phyloP scores from a whole-genome alignment of 2,113 vertebrate species.

The Nibea albiflora region DNA sequence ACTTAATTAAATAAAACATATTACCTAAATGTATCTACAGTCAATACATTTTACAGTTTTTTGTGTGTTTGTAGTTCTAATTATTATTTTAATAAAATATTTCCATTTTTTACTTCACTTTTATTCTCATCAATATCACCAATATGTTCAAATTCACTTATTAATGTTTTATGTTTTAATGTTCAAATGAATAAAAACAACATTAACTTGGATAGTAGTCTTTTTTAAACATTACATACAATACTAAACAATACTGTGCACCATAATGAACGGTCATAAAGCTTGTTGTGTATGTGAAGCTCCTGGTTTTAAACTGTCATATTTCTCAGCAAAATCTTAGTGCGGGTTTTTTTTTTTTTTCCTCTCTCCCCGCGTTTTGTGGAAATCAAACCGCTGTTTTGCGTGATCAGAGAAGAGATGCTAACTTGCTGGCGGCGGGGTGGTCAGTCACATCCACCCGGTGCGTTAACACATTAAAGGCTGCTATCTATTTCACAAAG shows the following conservation, averaged over 20 bases:
- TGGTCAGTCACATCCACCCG: not conserved
- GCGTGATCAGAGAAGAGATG: not conserved
- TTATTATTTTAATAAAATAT: no score
- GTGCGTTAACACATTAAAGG: not conserved
- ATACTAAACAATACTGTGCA: no score
- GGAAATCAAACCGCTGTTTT: not conserved
- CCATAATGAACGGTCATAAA: not conserved
- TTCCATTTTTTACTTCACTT: no score
- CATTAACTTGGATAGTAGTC: not conserved
- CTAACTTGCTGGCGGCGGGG: not conserved
- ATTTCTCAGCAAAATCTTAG: not conserved
- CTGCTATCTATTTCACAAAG: not conserved
- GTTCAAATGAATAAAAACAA: no score
- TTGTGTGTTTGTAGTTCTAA: no score
- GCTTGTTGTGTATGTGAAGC: rapidly evolving
- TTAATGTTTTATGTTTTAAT: no score
- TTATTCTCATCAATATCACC: no score
- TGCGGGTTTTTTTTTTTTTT: not conserved
- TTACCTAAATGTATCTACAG: no score
- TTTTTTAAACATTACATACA: no score
- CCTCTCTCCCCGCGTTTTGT: not conserved
- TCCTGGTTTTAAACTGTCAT: not conserved
- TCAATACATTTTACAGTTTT: no score
- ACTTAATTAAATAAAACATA: not conserved
- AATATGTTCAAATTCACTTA: not conserved